phyloP scores from a whole-genome alignment of 2,888 invertebrate genomes.

The Teleogryllus oceanicus region DNA sequence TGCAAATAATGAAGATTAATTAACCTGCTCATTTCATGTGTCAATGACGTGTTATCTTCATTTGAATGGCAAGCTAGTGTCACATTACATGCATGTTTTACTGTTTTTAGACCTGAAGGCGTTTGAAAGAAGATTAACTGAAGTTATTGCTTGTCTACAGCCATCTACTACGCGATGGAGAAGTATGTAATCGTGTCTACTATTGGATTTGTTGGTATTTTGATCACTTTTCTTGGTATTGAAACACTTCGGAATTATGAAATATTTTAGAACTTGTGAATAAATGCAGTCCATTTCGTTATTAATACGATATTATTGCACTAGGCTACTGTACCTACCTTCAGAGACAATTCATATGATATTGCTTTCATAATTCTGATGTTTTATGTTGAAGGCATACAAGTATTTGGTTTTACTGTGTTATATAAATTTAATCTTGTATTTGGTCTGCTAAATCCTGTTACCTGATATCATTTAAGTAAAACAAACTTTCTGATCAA shows the following conservation, averaged over 20 bases:
- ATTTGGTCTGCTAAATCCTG: no score
- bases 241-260: not conserved
- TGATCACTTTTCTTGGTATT: not conserved
- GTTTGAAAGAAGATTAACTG: constrained; percentile 93
- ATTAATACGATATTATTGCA: no score
- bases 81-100: constrained; percentile 36
- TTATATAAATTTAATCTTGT: no score
- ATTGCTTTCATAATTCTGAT: no score
- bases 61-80: not conserved
- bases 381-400: no score
- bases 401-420: no score
- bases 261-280: not conserved
- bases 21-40: not conserved
- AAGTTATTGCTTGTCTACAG: constrained; percentile 93
- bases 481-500: no score
- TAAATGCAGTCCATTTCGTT: no score
- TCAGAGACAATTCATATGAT: no score
- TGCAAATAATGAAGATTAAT: not conserved
- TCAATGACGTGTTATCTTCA: not conserved
- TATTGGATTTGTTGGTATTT: constrained; percentile 1
- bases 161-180: constrained; percentile 95
- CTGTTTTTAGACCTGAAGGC: constrained; percentile 85
- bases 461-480: no score
- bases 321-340: no score
- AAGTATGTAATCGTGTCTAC: constrained; percentile 59